These are phyloP conservation scores for Lophius americanus DNA, from an alignment of 2,797 vertebrate genomes.

Conservation along the genomic window DNA sequence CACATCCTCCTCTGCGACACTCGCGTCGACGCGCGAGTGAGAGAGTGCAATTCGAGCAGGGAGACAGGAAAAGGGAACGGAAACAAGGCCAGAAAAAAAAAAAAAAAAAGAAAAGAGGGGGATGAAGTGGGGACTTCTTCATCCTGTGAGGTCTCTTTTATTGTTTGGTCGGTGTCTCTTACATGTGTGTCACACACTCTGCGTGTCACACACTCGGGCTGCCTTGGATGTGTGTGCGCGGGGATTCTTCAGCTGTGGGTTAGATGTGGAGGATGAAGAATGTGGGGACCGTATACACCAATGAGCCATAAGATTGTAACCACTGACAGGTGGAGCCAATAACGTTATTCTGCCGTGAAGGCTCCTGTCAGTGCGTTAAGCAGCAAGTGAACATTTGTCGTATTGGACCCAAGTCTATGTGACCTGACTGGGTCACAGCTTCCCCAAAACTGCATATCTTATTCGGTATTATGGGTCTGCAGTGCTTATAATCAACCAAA, in stretches of 20 bases:
- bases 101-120: constrained; percentile 46
- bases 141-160: constrained; percentile 77
- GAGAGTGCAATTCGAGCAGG: constrained; percentile 23
- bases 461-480: no score
- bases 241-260: constrained; percentile 38
- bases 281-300: constrained; percentile 52
- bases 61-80: constrained; percentile 60
- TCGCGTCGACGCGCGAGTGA: constrained; percentile 44
- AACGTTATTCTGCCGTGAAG: no score
- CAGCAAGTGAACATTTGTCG: no score
- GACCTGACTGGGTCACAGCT: no score
- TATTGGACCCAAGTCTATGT: no score
- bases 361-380: no score
- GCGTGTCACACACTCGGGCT: neutral
- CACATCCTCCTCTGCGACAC: constrained; percentile 60
- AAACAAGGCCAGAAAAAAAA: constrained; percentile 55
- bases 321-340: no score
- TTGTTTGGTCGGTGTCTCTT: constrained; percentile 71
- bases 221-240: constrained; percentile 21
- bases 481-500: no score
- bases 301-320: no score
- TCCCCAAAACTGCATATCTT: no score
- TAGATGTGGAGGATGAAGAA: neutral
- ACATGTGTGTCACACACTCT: constrained; percentile 61
- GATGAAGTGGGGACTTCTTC: constrained; percentile 69